A percentile compares a stretch with the other conserved stretches of the same genome.
Evolutionary conservation across 1,140 invertebrate genomes (phyloP).

Genomic region (Battus philenor): DNA sequence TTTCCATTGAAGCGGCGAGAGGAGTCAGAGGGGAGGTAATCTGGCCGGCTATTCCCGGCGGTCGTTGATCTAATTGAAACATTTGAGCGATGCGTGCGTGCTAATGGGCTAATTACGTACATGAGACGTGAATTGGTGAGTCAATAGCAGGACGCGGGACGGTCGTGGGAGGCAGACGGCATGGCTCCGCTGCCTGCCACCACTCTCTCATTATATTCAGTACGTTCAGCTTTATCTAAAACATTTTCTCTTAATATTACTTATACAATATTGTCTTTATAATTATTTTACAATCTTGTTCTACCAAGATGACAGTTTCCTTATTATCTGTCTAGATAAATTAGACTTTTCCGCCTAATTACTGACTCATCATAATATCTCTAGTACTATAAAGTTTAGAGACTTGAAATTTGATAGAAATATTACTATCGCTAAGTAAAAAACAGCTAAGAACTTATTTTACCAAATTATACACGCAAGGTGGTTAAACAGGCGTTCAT

Average conservation of each 20-base stretch:
- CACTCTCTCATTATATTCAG: conserved; percentile 16
- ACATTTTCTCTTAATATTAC: not conserved
- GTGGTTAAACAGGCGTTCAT: too few species aligned
- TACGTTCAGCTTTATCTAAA: conserved; percentile 1
- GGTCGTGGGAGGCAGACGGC: conserved; percentile 69
- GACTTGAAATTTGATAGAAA: too few species aligned
- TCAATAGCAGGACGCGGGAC: conserved; percentile 57
- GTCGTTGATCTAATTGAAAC: conserved; percentile 72
- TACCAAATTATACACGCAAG: too few species aligned
- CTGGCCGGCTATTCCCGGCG: conserved; percentile 53
- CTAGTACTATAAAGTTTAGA: too few species aligned
- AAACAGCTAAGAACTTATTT: too few species aligned
- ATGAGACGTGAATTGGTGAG: conserved; percentile 68
- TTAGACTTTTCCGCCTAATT: too few species aligned
- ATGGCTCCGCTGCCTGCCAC: conserved; percentile 43
- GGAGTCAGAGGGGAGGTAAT: conserved; percentile 54
- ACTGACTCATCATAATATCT: too few species aligned
- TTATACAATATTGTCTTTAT: not conserved
- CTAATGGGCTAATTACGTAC: conserved; percentile 70
- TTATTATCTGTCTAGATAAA: too few species aligned
- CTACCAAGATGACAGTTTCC: too few species aligned
- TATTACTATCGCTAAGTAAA: too few species aligned
- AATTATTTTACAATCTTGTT: not conserved
- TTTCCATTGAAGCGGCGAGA: conserved; percentile 42
- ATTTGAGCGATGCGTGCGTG: conserved; percentile 69